phyloP scores from a whole-genome alignment of 2,113 vertebrate genomes.

The Pollachius pollachius region DNA sequence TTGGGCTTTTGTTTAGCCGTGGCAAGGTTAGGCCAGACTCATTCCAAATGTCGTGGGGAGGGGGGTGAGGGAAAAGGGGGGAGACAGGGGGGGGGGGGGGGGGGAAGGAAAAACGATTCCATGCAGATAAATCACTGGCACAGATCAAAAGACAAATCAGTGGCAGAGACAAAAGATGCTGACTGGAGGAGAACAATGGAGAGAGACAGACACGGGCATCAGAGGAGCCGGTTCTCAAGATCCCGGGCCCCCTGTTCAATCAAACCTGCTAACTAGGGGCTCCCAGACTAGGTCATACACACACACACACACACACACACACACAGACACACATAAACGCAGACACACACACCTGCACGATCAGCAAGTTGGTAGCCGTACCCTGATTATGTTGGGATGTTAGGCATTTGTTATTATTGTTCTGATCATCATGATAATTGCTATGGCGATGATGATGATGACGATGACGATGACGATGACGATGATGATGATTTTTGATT shows the following conservation, averaged over 20 bases:
- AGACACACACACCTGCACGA: background rate
- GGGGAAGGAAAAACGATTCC: slow-evolving; percentile 69
- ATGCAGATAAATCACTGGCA: slow-evolving; percentile 77
- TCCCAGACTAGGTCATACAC: slow-evolving; percentile 54
- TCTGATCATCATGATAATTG: background rate
- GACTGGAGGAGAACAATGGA: slow-evolving; percentile 73
- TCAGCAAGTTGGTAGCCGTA: slow-evolving; percentile 27
- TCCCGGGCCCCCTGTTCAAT: slow-evolving; percentile 59
- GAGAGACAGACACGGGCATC: slow-evolving; percentile 65
- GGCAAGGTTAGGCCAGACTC: slow-evolving; percentile 74
- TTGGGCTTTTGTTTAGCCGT: slow-evolving; percentile 69
- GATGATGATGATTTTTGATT: background rate
- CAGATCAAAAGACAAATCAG: slow-evolving; percentile 79
- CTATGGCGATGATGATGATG: background rate
- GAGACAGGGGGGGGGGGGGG: slow-evolving; percentile 12
- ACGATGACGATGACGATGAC: background rate
- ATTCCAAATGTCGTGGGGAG: slow-evolving; percentile 77
- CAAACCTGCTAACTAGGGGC: slow-evolving; percentile 55
- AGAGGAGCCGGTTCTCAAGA: slow-evolving; percentile 65
- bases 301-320: too few relatives aligned
- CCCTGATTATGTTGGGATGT: slow-evolving; percentile 20
- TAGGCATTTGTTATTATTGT: slow-evolving; percentile 1
- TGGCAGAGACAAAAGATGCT: slow-evolving; percentile 78
- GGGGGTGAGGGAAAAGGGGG: slow-evolving; percentile 16
- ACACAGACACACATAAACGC: too few relatives aligned